A percentile compares a stretch with the other conserved stretches of the same genome.
Evolutionary conservation across 1,140 invertebrate species (phyloP).

Genomic region (Limonius californicus): DNA sequence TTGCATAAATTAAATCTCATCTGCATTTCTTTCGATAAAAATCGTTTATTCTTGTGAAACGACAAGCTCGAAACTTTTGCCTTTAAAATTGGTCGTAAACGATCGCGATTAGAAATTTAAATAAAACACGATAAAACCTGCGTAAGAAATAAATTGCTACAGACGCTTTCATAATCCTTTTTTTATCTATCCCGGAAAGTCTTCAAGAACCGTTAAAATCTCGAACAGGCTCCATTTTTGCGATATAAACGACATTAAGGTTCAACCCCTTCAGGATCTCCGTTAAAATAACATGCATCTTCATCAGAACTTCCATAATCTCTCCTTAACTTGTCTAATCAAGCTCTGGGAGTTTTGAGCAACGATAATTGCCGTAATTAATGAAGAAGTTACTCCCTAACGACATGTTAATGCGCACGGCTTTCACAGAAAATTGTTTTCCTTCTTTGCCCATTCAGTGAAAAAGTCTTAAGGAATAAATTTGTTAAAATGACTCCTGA

Average conservation of each 20-base stretch:
- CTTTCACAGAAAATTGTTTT: not conserved
- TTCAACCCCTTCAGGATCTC: constrained; percentile 2
- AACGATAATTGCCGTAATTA: constrained; percentile 12
- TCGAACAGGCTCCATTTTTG: not conserved
- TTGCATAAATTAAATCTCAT: too few relatives aligned
- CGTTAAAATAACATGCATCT: constrained; percentile 1
- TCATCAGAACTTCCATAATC: constrained; percentile 13
- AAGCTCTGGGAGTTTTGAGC: constrained; percentile 8
- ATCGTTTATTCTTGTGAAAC: too few relatives aligned
- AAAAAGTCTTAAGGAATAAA: not conserved
- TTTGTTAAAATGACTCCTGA: not conserved
- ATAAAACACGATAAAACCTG: too few relatives aligned
- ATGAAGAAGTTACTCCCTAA: constrained; percentile 12
- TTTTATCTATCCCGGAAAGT: not conserved
- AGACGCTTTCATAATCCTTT: not conserved
- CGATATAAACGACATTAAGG: not conserved
- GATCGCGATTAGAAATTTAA: too few relatives aligned
- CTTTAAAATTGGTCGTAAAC: too few relatives aligned
- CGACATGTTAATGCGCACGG: constrained; percentile 2
- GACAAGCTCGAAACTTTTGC: too few relatives aligned
- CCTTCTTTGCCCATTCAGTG: not conserved
- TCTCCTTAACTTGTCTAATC: constrained; percentile 14
- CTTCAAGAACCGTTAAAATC: not conserved
- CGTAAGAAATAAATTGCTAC: not conserved
- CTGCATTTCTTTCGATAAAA: too few relatives aligned